Conservation (phyloP, 2,888 invertebrate species). For the Tenthredo livida region DNA sequence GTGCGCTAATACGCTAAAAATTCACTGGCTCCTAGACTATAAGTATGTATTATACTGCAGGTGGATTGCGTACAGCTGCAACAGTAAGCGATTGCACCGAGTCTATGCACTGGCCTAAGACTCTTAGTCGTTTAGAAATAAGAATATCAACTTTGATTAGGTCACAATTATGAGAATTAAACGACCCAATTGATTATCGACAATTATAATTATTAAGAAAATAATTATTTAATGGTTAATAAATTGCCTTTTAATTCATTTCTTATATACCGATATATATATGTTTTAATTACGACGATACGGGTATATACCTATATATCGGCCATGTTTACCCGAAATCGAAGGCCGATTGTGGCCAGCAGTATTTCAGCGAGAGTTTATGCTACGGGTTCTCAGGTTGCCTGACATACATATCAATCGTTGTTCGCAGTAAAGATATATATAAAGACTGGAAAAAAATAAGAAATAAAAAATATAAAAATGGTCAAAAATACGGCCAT, state of each 20-base stretch:
- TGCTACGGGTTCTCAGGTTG: slow-evolving; percentile 14
- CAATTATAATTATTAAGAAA: background rate
- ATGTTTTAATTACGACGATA: background rate
- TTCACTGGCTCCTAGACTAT: no score
- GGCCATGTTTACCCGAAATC: slow-evolving; percentile 29
- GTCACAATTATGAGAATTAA: background rate
- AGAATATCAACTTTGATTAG: background rate
- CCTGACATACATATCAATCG: background rate
- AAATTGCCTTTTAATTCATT: background rate
- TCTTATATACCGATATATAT: background rate
- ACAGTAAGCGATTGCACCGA: background rate
- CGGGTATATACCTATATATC: background rate
- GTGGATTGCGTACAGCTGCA: slow-evolving; percentile 13
- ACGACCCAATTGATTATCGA: background rate
- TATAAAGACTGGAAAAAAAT: background rate
- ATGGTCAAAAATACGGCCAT: background rate
- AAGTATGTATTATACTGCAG: background rate
- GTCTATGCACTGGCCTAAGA: background rate
- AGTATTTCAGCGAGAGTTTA: slow-evolving; percentile 34
- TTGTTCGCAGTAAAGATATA: background rate
- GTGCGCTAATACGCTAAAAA: no score
- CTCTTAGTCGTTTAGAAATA: background rate
- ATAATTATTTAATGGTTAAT: background rate
- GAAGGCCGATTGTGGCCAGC: slow-evolving; percentile 23
- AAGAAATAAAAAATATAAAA: background rate